Base-by-base conservation (phyloP, 2,113 vertebrate genomes). In the Nerophis ophidion region DNA sequence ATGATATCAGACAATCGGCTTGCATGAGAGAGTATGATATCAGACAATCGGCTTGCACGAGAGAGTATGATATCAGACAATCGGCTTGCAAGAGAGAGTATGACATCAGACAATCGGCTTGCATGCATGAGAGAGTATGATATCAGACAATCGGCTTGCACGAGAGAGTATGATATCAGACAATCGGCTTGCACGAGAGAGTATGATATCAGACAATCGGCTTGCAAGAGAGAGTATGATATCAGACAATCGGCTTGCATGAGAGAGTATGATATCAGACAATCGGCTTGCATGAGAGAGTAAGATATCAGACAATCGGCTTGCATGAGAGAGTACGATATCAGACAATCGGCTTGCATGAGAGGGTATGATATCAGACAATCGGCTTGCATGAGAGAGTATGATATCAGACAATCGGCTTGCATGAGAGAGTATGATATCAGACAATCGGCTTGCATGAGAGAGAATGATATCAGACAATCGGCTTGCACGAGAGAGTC, bases 101-200 rank as follows among this genome's bases (percentile, higher is more conserved):
- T 98, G 95, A 99, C 98, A 98, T 98, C 96, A 98, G 97, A 98
- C 95, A 97, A 26, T 95, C 95, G 92, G 82, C 81, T n/a, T n/a
- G 92, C 94, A 94, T 94, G 95, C 95, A 97, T 97, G 97, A 99
- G 94, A 96, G 95, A 99, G 94, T 99, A 98, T 98, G 95, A 99
- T 99, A 98, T 98, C 96, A 98, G 97, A 98, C 95, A 97, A 26
- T 95, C 95, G 92, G 82, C 81, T 94, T 94, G 95, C 95, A 97
- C 97, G 97, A 99, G 94, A 96, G 95, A 99, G 94, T 99, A 98
- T 98, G 95, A 99, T 99, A 98, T 98, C 96, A 98, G 97, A 98
- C 95, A 97, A 26, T 95, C 95, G 92, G 82, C 81, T 94, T 94
- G 95, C 95, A 97, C 97, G 97, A 99, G 94, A 96, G 95, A 99